Conservation (phyloP, 35 echinoderm and acorn worm species). For the Apostichopus japonicus region DNA sequence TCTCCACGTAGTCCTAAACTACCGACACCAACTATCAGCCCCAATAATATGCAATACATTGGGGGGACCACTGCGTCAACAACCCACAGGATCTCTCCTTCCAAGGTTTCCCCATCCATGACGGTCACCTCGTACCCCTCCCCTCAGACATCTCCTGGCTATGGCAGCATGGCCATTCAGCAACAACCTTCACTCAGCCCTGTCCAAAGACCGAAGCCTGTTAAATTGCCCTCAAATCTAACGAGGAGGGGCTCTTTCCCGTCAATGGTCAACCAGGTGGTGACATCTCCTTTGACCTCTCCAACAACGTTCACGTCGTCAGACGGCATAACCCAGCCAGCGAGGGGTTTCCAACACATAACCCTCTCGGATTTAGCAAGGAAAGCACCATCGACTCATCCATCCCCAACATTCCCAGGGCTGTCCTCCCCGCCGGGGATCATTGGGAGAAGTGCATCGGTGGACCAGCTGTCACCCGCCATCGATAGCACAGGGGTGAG, state of each 20-base stretch:
- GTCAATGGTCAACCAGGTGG: conserved; percentile 11
- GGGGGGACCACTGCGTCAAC: background rate
- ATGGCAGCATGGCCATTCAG: background rate
- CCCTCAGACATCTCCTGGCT: background rate
- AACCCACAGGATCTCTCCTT: conserved; percentile 26
- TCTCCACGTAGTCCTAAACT: conserved; percentile 15
- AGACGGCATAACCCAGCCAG: background rate
- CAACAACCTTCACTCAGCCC: conserved; percentile 32
- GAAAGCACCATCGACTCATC: conserved; percentile 17
- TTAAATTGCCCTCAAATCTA: conserved; percentile 20
- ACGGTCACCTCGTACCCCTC: conserved; percentile 17
- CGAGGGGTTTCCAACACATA: conserved; percentile 33
- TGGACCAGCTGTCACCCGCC: conserved; percentile 21
- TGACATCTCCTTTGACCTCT: conserved; percentile 47
- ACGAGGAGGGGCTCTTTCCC: conserved; percentile 38
- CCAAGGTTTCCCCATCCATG: conserved; percentile 12
- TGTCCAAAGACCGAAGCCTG: background rate
- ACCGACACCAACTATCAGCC: conserved; percentile 16
- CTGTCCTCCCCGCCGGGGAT: background rate
- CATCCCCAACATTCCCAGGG: background rate
- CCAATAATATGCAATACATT: conserved; percentile 21
- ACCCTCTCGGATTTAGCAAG: conserved; percentile 19
- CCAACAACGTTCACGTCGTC: conserved; percentile 4
- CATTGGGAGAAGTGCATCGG: conserved; percentile 34
- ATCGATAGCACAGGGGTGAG: background rate